Evolutionary conservation across 2,113 vertebrate species (phyloP), one percentile per base, ranked within the genome.

Genomic region (Lepisosteus osseus): DNA sequence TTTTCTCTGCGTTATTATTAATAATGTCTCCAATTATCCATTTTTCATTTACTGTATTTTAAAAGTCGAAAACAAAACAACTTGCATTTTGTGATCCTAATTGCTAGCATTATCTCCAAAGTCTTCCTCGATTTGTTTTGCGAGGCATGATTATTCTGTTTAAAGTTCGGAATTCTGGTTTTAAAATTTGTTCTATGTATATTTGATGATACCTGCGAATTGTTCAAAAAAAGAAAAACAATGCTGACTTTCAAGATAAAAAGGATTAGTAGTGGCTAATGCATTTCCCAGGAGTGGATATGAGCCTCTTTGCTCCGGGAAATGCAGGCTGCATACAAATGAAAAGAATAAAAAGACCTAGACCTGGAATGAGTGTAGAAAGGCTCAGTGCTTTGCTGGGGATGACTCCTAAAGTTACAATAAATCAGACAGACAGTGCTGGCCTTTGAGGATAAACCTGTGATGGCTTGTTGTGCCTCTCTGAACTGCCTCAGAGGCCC

Each of bases 371-470:
- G 87, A 86, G 85, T 86, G 91, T 88, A 6, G 66, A 86, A 86
- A 86, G 86, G 78, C 89, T 90, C 89, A 90, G 15, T 91, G 90
- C 88, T 92, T 91, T 93, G 86, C 89, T 92, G 86, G 87, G 91
- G 90, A 93, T 90, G 91, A 91, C 92, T 93, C 91, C 91, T 92
- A 90, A 92, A 94, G 92, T 94, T 92, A 93, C 92, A 93, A 93
- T 94, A 94, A 94, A 94, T 94, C 92, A 94, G 92, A 92, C 87
- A 92, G 93, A 94, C 92, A 93, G 89, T 92, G 91, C 91, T 80
- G 84, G 92, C 92, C 93, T 94, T 94, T 93, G 92, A 94, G 92
- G 90, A 93, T 93, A 92, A 92, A 91, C 91, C 92, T 92, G 91
- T 90, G 91, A 93, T 90, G 91, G 88, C 91, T 93, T 91, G 90